Evolutionary conservation across 2,888 invertebrate species (phyloP).

Genomic region (Apocheima hispidaria): DNA sequence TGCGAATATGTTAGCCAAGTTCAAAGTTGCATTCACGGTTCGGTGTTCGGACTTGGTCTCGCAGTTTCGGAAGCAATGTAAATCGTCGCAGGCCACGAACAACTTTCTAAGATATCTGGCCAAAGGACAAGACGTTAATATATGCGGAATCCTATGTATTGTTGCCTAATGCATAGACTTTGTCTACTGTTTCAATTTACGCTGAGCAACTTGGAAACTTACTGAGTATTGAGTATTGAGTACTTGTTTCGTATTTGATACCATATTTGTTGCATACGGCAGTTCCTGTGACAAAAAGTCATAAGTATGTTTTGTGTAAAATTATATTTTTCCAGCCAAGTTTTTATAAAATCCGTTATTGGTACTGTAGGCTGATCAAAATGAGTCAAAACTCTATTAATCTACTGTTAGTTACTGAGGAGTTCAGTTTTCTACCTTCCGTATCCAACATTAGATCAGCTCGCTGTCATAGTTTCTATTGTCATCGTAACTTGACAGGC

Average conservation of each 20-base stretch:
- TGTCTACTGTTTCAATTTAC: conserved; percentile 75
- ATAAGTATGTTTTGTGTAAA: no score
- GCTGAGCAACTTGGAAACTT: conserved; percentile 61
- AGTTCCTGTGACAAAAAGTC: conserved; percentile 11
- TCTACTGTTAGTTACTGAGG: no score
- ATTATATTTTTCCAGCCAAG: no score
- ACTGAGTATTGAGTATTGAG: no score
- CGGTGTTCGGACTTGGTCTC: conserved; percentile 63
- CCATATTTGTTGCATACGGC: conserved; percentile 35
- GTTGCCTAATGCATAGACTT: conserved; percentile 79
- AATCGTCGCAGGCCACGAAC: conserved; percentile 71
- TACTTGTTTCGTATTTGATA: conserved; percentile 42
- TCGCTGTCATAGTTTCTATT: no score
- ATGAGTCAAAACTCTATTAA: no score
- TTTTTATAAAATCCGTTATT: no score
- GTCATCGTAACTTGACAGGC: no score
- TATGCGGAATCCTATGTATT: conserved; percentile 83
- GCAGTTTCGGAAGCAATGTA: conserved; percentile 83
- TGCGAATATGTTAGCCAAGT: conserved; percentile 51
- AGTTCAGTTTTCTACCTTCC: no score
- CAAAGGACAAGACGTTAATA: conserved; percentile 85
- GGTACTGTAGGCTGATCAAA: no score
- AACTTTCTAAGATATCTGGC: conserved; percentile 80
- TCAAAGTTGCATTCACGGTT: conserved; percentile 59
- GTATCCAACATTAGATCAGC: no score